Conservation (phyloP, 2,797 vertebrate genomes). For the Pseudomugil gertrudae region DNA sequence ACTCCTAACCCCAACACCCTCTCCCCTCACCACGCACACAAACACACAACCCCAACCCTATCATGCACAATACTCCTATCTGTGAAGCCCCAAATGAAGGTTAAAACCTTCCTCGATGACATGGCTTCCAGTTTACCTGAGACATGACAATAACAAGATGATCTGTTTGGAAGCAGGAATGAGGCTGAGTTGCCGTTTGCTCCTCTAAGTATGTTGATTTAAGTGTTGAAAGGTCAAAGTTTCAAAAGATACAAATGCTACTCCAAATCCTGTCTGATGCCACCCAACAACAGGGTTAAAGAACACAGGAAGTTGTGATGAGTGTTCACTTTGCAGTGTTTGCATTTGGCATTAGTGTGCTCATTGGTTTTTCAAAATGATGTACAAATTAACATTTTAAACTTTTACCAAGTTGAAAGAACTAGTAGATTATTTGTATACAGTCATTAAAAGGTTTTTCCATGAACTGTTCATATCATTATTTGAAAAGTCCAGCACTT, state of each 20-base stretch:
- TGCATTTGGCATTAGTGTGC: slow-evolving; percentile 12
- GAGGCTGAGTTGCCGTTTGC: slow-evolving; percentile 22
- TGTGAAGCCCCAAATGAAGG: slow-evolving; percentile 40
- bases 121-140: slow-evolving; percentile 20
- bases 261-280: not conserved
- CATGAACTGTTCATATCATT: too few relatives aligned
- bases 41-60: not conserved
- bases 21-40: not conserved
- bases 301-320: not conserved
- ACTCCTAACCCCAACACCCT: not conserved
- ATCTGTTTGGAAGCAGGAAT: slow-evolving; percentile 27
- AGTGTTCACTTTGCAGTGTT: not conserved
- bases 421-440: too few relatives aligned
- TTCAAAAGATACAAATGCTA: slow-evolving; percentile 7
- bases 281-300: not conserved
- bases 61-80: slow-evolving; percentile 7
- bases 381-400: too few relatives aligned
- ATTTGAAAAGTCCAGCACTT: too few relatives aligned
- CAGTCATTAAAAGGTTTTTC: too few relatives aligned
- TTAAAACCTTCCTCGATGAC: slow-evolving; percentile 53
- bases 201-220: slow-evolving; percentile 27
- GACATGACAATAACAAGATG: slow-evolving; percentile 41
- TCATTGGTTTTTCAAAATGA: not conserved
- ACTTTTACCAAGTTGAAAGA: too few relatives aligned
- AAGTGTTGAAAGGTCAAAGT: slow-evolving; percentile 42